Evolutionary conservation across 2,888 invertebrate species (phyloP), one percentile per base, ranked within the genome.

Genomic region (Pherbina coryleti): DNA sequence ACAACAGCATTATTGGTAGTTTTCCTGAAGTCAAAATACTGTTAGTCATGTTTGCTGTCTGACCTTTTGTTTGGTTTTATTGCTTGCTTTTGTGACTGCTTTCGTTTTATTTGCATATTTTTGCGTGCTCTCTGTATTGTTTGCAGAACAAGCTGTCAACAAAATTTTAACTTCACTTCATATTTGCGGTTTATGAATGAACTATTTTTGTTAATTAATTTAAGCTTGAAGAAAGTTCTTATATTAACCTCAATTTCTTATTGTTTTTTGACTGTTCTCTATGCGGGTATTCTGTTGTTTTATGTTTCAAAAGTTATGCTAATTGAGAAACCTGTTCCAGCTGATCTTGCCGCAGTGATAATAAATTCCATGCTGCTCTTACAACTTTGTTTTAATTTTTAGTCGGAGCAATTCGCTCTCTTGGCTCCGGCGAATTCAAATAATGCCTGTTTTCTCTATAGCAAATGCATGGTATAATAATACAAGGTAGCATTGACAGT

Each of bases 321-420:
- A 60, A 60, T 60, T 60, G 57, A 28, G 28, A 34, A 72, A 77
- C 79, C 57, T 55, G 37, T 66, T 44, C 66, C 57, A 22, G 19
- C 31, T 44, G 62, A 28, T 14, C 28, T 70, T 44, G 28, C 2
- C 25, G 8, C 51, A 19, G 19, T 25, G 49, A 25, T 51, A 14
- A 25, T 11, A n/a, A n/a, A n/a, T n/a, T n/a, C 7, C 14, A 31
- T 49, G 7, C 11, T 69, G 3, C 69, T 22, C 19, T 19, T 9
- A 7, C 28, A 22, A 8, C 22, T 60, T 19, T 4, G 28, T 9
- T 60, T 7, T 4, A 8, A 25, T 19, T 60, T 28, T 25, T 60
- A 22, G 28, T 25, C 57, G 25, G 9, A 25, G n/a, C 5, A 22
- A 44, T 44, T 44, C 44, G 44, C 44, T 37, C 37, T 11, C 44